Evolutionary conservation across 2,113 vertebrate genomes (phyloP), one percentile per base, ranked within the genome.

Genomic region (Odontophorus gujanensis): DNA sequence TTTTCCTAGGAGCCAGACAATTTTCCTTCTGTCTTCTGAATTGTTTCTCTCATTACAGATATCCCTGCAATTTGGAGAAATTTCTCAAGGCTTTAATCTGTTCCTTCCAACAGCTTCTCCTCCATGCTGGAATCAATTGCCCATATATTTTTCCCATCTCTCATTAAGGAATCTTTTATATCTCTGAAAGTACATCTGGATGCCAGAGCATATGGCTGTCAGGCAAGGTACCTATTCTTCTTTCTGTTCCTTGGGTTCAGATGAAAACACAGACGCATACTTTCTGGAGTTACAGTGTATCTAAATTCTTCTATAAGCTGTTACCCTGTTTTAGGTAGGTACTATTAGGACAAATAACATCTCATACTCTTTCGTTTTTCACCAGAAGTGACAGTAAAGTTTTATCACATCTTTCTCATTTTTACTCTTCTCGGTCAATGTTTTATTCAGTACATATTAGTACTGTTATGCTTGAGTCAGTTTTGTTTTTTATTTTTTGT

Each of bases 121-220:
- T 75, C 28, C 51, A 43, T 47, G 21, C 51, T 83, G 47, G 28
- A 93, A 81, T 86, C 16, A 75, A 63, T 92, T 83, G 32, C 40
- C 59, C 43, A 51, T 89, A 11, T 25, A 92, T 8, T n/a, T n/a
- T 81, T 96, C 90, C 82, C 93, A 80, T 94, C 50, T 81, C 85
- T 92, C 79, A 88, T 90, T 92, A 88, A 81, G 15, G 34, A 58
- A 59, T 40, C 42, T 87, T 90, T 89, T 55, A 4, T 63, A 85
- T 63, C 72, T 92, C 61, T 32, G 81, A 47, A 89, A 71, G 21
- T 87, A 85, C 51, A 95, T 36, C 65, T 83, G 80, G 59, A 84
- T 94, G 63, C 59, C 90, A 93, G 87, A 93, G 59, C 28, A 67
- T 74, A 79, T 25, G 30, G 85, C 55, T 85, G 13, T 65, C 73